Evolutionary conservation across 2,888 invertebrate species (phyloP), one percentile per base, ranked within the genome.

Genomic region (Merodon equestris): DNA sequence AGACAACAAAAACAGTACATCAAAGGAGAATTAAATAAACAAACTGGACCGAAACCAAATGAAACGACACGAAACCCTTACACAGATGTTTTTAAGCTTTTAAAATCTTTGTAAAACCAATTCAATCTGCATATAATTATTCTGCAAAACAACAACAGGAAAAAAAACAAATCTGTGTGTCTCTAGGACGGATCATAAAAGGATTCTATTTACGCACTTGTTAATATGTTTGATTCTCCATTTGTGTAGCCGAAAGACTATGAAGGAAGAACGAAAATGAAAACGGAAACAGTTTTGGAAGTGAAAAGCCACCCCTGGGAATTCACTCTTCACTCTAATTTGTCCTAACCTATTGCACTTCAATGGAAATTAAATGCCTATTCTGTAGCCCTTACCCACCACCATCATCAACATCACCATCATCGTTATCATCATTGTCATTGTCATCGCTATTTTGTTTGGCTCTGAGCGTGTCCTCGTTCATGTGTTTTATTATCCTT

Each of bases 361-460:
- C 58, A 44, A 67, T 64, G 13, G 56, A 74, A 79, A 74, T 74
- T 64, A 70, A 74, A 74, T 70, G 63, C 58, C 60, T 48, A 74
- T 79, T 74, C 67, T 67, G 47, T 71, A 61, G 54, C 48, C 40
- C 36, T 48, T 42, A 27, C 40, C 60, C 58, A 36, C 57, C 57
- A 40, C 48, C 34, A 14, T 54, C 60, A 68, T 58, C 47, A 44
- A 51, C 9, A 45, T 71, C 48, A 36, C 27, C 70, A 17, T 48
- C 47, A 9, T 42, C n/a, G 14, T 36, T 48, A 27, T 61, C n/a
- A 13, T 19, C 36, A 38, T 40, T 40, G 27, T n/a, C 13, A 9
- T 14, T 18, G 1, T 2, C 34, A 34, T 19, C 7, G 15, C 34
- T 56, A 63, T 57, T 19, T 12, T 48, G 57, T 60, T n/a, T 51